A percentile compares a stretch with the other conserved stretches of the same genome.
phyloP scores from a whole-genome alignment of 2,113 vertebrate genomes.

The Mus pahari region DNA sequence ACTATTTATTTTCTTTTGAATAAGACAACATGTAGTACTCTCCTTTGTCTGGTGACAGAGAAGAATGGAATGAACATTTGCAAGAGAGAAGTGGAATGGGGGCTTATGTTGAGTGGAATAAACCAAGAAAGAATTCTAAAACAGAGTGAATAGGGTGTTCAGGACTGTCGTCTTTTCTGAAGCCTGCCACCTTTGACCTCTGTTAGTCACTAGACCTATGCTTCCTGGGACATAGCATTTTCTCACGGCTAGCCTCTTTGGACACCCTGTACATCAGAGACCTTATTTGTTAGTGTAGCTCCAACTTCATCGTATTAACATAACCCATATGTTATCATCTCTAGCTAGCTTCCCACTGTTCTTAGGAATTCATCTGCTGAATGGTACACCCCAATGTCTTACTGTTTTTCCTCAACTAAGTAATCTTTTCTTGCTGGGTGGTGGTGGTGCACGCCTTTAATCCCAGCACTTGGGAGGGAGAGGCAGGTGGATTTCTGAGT shows the following conservation, averaged over 20 bases:
- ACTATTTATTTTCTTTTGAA: background rate
- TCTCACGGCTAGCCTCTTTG: background rate
- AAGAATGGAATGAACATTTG: background rate
- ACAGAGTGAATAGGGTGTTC: background rate
- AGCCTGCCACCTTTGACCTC: background rate
- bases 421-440: background rate
- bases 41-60: background rate
- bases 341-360: background rate
- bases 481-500: too few species aligned
- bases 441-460: too few species aligned
- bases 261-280: background rate
- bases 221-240: background rate
- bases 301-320: background rate
- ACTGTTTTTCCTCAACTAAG: background rate
- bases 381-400: background rate
- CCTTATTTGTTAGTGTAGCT: background rate
- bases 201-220: background rate
- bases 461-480: too few species aligned
- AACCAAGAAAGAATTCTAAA: conserved; percentile 37
- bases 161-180: conserved; percentile 1
- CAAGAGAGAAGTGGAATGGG: background rate
- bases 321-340: background rate
- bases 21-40: background rate
- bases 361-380: background rate
- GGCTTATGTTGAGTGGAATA: background rate